A percentile compares a stretch with the other conserved stretches of the same genome.
Evolutionary conservation across 2,797 vertebrate genomes (phyloP).

Genomic region (Bradypodion ventrale): DNA sequence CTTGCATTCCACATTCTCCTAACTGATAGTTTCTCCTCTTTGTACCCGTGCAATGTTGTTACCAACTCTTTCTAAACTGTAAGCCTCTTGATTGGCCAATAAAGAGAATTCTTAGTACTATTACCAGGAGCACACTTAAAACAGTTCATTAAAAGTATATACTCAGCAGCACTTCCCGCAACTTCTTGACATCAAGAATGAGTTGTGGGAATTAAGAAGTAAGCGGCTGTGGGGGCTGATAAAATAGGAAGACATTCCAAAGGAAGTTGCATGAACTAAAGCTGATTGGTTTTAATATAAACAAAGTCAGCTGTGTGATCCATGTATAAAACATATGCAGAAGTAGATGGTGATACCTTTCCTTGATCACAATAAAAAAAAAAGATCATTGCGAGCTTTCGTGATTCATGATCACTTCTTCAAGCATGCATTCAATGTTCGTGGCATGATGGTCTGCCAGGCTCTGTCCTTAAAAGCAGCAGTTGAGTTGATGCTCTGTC

Average conservation of each 20-base stretch:
- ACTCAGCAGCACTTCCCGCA: constrained; percentile 1
- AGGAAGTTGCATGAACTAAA: background rate
- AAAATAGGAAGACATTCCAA: background rate
- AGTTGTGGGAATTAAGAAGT: constrained; percentile 9
- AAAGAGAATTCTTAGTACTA: constrained; percentile 18
- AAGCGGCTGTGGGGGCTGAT: background rate
- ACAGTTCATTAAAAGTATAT: constrained; percentile 28
- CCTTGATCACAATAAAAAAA: too few species aligned
- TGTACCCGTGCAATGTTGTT: background rate
- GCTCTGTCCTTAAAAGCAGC: too few species aligned
- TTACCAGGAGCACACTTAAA: constrained; percentile 17
- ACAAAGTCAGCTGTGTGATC: too few species aligned
- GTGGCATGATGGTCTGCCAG: too few species aligned
- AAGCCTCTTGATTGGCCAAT: constrained; percentile 15
- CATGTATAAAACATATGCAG: too few species aligned
- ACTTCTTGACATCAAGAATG: constrained; percentile 7
- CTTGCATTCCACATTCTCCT: background rate
- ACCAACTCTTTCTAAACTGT: constrained; percentile 1
- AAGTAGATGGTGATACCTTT: too few species aligned
- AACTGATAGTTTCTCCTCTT: background rate
- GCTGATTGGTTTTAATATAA: background rate
- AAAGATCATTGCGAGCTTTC: too few species aligned
- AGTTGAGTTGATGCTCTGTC: too few species aligned
- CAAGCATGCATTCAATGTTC: too few species aligned
- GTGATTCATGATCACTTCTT: too few species aligned